Percentiles rank a stretch among this genome's conserved stretches.
Conservation (phyloP, 1,140 invertebrate species). For the Eubasilissa regina region DNA sequence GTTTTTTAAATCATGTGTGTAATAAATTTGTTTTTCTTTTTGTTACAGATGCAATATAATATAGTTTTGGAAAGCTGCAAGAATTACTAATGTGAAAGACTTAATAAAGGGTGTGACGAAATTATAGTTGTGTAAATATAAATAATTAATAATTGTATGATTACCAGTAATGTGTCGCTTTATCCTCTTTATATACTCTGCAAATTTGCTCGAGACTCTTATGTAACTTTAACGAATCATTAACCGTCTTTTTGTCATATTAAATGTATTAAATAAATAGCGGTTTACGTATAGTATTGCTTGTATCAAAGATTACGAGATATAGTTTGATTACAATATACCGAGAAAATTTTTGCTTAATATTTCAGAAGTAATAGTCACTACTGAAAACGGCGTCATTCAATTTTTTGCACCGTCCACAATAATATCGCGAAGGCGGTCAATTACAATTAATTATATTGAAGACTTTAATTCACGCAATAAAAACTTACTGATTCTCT, state of each 20-base stretch:
- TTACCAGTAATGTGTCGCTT: constrained; percentile 38
- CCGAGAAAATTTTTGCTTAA: too few relatives aligned
- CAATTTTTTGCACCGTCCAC: constrained; percentile 20
- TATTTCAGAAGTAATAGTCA: too few relatives aligned
- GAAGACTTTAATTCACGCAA: constrained; percentile 32
- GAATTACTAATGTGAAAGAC: constrained; percentile 26
- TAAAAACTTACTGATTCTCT: too few relatives aligned
- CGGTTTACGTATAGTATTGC: too few relatives aligned
- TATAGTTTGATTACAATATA: too few relatives aligned
- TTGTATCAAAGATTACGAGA: too few relatives aligned
- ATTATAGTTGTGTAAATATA: constrained; percentile 34
- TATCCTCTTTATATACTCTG: background rate
- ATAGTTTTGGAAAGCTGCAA: constrained; percentile 7
- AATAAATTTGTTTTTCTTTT: constrained; percentile 16
- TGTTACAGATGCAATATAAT: constrained; percentile 28
- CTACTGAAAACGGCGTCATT: too few relatives aligned
- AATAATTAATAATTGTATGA: background rate
- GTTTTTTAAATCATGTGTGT: background rate
- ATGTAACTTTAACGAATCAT: constrained; percentile 27
- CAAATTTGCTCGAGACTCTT: constrained; percentile 6
- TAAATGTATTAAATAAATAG: too few relatives aligned
- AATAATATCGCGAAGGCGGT: constrained; percentile 19
- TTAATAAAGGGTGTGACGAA: constrained; percentile 4
- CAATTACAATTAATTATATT: constrained; percentile 15
- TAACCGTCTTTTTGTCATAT: constrained; percentile 19